Percentiles rank a stretch among this genome's conserved stretches.
These are phyloP conservation scores for Hippopotamus amphibius DNA, from an alignment of 2,113 vertebrate species.

Conservation along the genomic window DNA sequence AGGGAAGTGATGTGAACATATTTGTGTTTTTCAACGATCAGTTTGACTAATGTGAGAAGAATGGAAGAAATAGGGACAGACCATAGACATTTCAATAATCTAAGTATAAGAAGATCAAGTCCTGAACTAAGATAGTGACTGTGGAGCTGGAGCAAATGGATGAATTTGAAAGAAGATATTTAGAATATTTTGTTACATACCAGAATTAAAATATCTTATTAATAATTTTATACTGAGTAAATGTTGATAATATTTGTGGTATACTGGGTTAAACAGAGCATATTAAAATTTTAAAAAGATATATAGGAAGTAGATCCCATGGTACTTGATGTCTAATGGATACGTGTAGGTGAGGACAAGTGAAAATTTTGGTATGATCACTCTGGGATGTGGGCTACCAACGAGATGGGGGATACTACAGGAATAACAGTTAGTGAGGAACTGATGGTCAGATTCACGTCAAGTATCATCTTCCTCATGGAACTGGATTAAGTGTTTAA, in stretches of 20 bases:
- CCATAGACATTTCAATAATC: neutral
- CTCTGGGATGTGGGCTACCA: neutral
- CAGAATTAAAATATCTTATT: neutral
- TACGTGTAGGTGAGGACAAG: neutral
- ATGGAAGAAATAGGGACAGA: neutral
- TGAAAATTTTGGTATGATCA: neutral
- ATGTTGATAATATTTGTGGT: neutral
- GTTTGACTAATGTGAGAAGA: neutral
- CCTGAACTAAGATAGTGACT: neutral
- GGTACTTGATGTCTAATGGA: neutral
- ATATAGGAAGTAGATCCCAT: neutral
- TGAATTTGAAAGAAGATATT: neutral
- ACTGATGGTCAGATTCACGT: neutral
- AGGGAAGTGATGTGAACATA: neutral
- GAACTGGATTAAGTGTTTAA: slow-evolving; percentile 42
- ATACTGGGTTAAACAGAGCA: neutral
- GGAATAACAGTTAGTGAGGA: neutral
- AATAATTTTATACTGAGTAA: neutral
- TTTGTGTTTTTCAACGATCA: neutral
- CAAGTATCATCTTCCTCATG: neutral
- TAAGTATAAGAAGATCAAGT: neutral
- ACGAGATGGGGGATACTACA: neutral
- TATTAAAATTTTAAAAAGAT: neutral
- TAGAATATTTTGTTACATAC: neutral
- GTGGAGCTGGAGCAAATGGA: neutral